Conservation (phyloP, 2,888 invertebrate genomes). For the Drosophila fulvimacula region DNA sequence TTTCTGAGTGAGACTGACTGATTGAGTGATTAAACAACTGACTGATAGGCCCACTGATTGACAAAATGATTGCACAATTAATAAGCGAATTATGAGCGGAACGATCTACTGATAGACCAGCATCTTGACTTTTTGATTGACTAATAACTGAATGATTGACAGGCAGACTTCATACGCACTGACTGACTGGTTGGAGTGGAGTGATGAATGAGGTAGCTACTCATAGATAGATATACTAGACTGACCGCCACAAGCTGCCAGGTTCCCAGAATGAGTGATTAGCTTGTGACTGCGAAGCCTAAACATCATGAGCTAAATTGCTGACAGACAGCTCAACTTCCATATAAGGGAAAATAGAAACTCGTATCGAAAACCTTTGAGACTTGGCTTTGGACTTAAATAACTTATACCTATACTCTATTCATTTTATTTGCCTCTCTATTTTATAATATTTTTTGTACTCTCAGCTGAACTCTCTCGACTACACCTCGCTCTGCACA, state of each 20-base stretch:
- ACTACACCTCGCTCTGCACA: constrained; percentile 26
- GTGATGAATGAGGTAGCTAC: too few relatives aligned
- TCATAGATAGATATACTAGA: not conserved
- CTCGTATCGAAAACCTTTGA: not conserved
- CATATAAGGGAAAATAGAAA: not conserved
- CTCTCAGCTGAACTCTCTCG: not conserved
- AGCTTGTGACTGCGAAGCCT: too few relatives aligned
- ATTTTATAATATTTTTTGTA: not conserved
- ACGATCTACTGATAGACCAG: not conserved
- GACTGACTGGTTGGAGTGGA: too few relatives aligned
- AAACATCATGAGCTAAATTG: too few relatives aligned
- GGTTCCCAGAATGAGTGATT: too few relatives aligned
- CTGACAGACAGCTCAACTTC: not conserved
- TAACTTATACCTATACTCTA: rapidly evolving
- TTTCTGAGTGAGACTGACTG: too few relatives aligned
- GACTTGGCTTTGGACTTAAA: not conserved
- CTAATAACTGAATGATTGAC: not conserved
- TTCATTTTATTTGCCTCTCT: not conserved
- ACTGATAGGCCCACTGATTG: not conserved
- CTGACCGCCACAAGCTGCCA: not conserved
- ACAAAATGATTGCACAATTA: too few relatives aligned
- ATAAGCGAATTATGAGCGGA: not conserved
- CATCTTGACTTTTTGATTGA: not conserved
- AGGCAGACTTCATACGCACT: too few relatives aligned
- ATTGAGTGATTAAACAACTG: not conserved